Evolutionary conservation across 2,113 vertebrate species (phyloP).

Genomic region (Nerophis lumbriciformis): DNA sequence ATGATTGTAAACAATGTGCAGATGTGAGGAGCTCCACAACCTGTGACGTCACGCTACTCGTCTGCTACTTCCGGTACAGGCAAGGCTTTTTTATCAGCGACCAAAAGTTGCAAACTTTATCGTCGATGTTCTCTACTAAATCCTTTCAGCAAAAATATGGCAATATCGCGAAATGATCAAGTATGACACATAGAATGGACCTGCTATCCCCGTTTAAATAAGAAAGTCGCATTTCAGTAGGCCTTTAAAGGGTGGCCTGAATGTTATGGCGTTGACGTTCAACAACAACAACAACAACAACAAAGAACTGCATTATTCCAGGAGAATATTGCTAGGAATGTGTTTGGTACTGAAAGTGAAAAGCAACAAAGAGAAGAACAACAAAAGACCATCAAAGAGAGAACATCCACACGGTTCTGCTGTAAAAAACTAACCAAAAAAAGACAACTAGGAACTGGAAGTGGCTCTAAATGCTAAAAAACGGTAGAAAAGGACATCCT

Average conservation of each 20-base stretch:
- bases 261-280: constrained; percentile 31
- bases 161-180: too few species aligned
- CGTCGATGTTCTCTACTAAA: too few species aligned
- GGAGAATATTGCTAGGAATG: background rate
- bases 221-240: too few species aligned
- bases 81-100: too few species aligned
- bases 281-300: constrained; percentile 16
- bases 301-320: constrained; percentile 52
- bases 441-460: constrained; percentile 56
- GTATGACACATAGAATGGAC: too few species aligned
- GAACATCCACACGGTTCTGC: constrained; percentile 43
- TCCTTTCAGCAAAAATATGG: too few species aligned
- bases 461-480: constrained; percentile 69
- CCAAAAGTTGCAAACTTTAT: too few species aligned
- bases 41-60: too few species aligned
- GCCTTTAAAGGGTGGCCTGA: constrained; percentile 46
- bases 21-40: too few species aligned
- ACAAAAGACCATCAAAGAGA: background rate
- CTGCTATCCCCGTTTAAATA: too few species aligned
- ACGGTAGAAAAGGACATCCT: constrained; percentile 74
- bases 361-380: constrained; percentile 20
- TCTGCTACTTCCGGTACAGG: too few species aligned
- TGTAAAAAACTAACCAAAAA: constrained; percentile 52
- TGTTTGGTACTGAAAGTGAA: constrained; percentile 1
- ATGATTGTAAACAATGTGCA: too few species aligned